Evolutionary conservation across 1,140 invertebrate species (phyloP), one percentile per base, ranked within the genome.

Genomic region (Temnothorax nylanderi): DNA sequence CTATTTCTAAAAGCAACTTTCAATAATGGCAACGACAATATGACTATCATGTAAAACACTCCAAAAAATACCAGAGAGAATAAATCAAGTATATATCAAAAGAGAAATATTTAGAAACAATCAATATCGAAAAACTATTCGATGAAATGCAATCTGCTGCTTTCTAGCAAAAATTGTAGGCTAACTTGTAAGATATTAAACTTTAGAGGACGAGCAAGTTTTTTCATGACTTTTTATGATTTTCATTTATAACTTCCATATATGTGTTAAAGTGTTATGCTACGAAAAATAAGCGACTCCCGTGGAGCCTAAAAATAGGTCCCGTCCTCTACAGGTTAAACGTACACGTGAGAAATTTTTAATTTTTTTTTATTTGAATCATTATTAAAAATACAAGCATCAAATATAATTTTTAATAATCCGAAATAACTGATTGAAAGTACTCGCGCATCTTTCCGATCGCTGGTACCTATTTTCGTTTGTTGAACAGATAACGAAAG

Each of bases 11-110:
- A 60, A 41, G n/a, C n/a, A 75, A 60, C 37, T 16, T 58, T 2
- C 21, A 75, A 75, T 75, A 75, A 75, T 64, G 3, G 0, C 62
- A 56, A n/a, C 13, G 11, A 41, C 64, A 67, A 26, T 34, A 47
- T 47, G 2, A 11, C 13, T 47, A 67, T 41, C 11, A 18, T 16
- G 3, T 47, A 4, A 65, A 65, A 47, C 7, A 65, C 3, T 21
- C 3, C 3, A 47, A 34, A 47, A 26, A 26, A 26, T 26, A 26
- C 26, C 1, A 26, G 2, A 1, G 1, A 65, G 3, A 18, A 34
- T 47, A 37, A 32, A 34, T 64, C 5, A 34, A 13, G 26, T 26
- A 26, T 26, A 26, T 26, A 26, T 26, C 26, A 32, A 5, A 49
- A 13, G 3, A 78, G 13, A 34, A 34, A 2, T 62, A 58, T 34